Evolutionary conservation across 1,140 invertebrate genomes (phyloP), one percentile per base, ranked within the genome.

Genomic region (Listronotus bonariensis): DNA sequence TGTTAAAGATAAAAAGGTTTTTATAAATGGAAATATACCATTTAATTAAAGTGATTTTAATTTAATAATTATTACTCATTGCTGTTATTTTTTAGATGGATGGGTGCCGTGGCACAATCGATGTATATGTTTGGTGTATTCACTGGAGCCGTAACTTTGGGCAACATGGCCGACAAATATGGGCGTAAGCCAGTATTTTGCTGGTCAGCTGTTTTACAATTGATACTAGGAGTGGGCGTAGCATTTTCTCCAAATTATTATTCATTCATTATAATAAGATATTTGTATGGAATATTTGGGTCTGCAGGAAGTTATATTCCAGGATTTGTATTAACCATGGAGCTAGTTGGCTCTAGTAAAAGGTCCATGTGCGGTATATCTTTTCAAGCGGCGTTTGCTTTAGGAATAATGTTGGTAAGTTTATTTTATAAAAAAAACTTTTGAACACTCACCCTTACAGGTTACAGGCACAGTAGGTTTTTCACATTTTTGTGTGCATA

Each of bases 121-220:
- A 76, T 84, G 7, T 96, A 93, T 76, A 96, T 97, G 92, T 82
- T 93, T 59, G 95, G 95, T n/a, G 91, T 93, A 9, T 91, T 96
- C 49, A 82, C 88, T 6, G 93, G 94, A 5, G 91, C 92, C 6
- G 85, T 96, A 0, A 84, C 88, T 0, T 80, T 96, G n/a, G 93
- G 93, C 8, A 88, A 88, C 14, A 76, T 96, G 70, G 92, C 94
- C 0, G 95, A 97, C 74, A 93, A 90, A 81, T 88, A 88, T 68
- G 92, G 93, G 0, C 83, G 93, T 7, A 94, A 94, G 75, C 87
- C 82, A 1, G 86, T 92, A 57, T 92, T 93, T 71, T 90, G 89
- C 70, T 83, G 89, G 78, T 89, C 90, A 8, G 85, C 85, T 0
- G 78, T 90, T 3, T 72, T 91, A 3, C 90, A 92, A 70, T 72